Percentiles rank a stretch among this genome's conserved stretches.
Evolutionary conservation across 2,113 vertebrate genomes (phyloP).

Genomic region (Chionomys nivalis): DNA sequence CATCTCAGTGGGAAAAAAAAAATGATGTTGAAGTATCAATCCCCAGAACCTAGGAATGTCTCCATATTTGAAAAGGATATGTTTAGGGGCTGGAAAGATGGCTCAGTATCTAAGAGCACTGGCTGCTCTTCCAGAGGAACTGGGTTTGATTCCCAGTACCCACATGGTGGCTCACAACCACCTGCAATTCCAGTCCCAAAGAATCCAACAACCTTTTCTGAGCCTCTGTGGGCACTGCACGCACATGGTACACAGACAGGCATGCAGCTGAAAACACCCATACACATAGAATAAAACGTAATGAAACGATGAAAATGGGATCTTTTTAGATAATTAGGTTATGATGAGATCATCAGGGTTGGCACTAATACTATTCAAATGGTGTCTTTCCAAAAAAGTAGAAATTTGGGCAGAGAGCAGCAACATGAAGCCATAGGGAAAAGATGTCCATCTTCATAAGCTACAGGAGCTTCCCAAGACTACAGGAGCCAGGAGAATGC

Average conservation of each 20-base stretch:
- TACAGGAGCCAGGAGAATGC: neutral
- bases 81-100: neutral
- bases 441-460: neutral
- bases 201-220: neutral
- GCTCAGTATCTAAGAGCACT: neutral
- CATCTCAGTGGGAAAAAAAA: neutral
- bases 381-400: neutral
- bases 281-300: neutral
- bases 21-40: neutral
- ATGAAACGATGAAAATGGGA: neutral
- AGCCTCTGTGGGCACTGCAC: neutral
- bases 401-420: constrained; percentile 1
- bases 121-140: neutral
- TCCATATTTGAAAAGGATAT: constrained; percentile 21
- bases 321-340: constrained; percentile 1
- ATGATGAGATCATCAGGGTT: neutral
- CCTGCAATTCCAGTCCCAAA: neutral
- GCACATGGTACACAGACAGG: neutral
- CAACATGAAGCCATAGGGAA: neutral
- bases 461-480: neutral
- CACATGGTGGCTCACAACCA: neutral
- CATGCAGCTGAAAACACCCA: too few relatives aligned
- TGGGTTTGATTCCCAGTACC: neutral
- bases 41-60: neutral
- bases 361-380: neutral